Evolutionary conservation across 2,113 vertebrate genomes (phyloP).

Genomic region (Onychostoma macrolepis): DNA sequence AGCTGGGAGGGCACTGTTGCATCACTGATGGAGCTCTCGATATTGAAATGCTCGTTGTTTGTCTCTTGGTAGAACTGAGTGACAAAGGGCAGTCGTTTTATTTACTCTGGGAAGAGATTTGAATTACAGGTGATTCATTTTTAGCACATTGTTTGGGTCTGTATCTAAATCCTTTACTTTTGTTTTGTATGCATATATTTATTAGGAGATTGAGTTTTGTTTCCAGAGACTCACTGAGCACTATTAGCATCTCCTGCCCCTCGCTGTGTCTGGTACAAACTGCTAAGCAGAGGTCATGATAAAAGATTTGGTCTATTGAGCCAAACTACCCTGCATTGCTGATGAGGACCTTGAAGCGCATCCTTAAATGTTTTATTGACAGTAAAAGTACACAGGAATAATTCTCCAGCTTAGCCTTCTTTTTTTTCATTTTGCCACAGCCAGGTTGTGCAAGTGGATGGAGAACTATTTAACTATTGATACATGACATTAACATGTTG

Average conservation of each 20-base stretch:
- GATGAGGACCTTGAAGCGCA: neutral
- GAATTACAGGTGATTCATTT: neutral
- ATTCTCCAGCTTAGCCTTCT: neutral
- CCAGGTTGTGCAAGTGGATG: neutral
- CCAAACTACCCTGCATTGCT: neutral
- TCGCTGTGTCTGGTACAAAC: neutral
- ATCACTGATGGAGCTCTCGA: neutral
- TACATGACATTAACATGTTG: neutral
- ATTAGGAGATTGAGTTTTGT: neutral
- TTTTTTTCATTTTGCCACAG: neutral
- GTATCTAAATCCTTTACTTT: neutral
- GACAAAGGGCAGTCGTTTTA: neutral
- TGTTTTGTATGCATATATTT: neutral
- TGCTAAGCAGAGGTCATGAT: slow-evolving; percentile 5
- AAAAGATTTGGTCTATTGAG: slow-evolving; percentile 19
- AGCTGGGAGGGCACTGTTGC: slow-evolving; percentile 26
- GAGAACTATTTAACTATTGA: neutral
- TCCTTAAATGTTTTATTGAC: slow-evolving; percentile 12
- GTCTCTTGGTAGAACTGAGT: neutral
- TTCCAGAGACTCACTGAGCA: neutral
- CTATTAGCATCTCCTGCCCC: neutral
- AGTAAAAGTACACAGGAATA: slow-evolving; percentile 16
- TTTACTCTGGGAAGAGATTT: neutral
- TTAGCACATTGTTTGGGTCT: neutral
- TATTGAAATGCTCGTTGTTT: slow-evolving; percentile 20